These are phyloP conservation scores for Archocentrus centrarchus DNA, from an alignment of 2,113 vertebrate genomes.

Conservation along the genomic window DNA sequence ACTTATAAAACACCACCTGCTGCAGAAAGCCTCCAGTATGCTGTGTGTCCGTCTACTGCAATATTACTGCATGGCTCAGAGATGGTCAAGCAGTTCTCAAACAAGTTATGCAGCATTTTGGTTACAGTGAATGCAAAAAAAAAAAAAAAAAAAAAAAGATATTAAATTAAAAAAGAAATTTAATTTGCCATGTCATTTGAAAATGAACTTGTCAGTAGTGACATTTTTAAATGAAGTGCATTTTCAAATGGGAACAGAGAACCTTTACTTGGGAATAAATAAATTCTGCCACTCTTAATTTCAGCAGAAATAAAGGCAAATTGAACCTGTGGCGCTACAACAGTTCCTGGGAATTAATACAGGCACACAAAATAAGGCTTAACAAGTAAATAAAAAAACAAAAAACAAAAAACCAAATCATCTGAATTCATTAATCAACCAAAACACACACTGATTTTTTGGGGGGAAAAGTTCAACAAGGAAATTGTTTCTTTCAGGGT, in stretches of 20 bases:
- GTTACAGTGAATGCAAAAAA: conserved; percentile 25
- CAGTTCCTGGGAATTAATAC: conserved; percentile 14
- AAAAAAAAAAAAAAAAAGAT: not conserved
- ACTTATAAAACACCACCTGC: conserved; percentile 12
- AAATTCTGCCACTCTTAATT: conserved; percentile 24
- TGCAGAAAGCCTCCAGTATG: not conserved
- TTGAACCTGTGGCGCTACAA: not conserved
- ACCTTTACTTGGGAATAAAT: not conserved
- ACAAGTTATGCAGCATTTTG: conserved; percentile 13
- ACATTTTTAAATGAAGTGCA: conserved; percentile 9
- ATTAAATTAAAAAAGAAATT: not conserved
- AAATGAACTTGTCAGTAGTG: not conserved
- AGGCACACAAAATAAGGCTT: conserved; percentile 51
- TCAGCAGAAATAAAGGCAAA: conserved; percentile 24
- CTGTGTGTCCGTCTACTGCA: not conserved
- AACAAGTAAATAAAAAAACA: conserved; percentile 4
- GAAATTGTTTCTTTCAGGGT: conserved; percentile 22
- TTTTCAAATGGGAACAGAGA: not conserved
- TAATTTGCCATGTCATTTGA: conserved; percentile 13
- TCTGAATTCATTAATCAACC: not conserved
- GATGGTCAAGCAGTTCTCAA: not conserved
- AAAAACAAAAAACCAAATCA: not conserved
- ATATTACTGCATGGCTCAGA: not conserved
- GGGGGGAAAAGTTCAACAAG: not conserved
- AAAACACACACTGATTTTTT: not conserved